Evolutionary conservation across 2,888 invertebrate genomes (phyloP).

Genomic region (Andricus curvator): DNA sequence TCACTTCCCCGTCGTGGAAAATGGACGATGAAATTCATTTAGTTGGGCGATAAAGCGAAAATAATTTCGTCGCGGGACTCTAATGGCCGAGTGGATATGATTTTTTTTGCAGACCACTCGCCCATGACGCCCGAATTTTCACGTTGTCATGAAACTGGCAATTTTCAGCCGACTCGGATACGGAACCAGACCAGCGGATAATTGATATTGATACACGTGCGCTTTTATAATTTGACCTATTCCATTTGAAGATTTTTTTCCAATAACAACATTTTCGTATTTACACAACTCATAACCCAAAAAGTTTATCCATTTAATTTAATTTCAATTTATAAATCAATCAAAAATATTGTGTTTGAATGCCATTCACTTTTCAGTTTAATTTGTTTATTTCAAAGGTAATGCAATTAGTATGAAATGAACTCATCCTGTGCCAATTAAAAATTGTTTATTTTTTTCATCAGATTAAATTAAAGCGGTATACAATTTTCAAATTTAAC

Average conservation of each 20-base stretch:
- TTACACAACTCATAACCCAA: background rate
- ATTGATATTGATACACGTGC: slow-evolving; percentile 36
- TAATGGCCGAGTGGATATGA: slow-evolving; percentile 50
- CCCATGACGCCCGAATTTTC: slow-evolving; percentile 37
- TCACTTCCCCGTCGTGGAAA: slow-evolving; percentile 21
- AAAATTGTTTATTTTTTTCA: background rate
- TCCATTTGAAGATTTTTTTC: background rate
- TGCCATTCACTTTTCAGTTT: too few species aligned
- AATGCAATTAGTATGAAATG: too few species aligned
- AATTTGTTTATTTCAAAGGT: too few species aligned
- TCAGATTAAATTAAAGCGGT: too few species aligned
- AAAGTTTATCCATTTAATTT: background rate
- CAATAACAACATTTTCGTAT: background rate
- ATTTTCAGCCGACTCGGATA: slow-evolving; percentile 25
- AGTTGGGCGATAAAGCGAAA: slow-evolving; percentile 57
- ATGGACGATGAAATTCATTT: slow-evolving; percentile 57
- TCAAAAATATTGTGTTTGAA: too few species aligned
- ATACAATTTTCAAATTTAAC: too few species aligned
- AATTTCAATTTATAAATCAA: too few species aligned
- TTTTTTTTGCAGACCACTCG: slow-evolving; percentile 25
- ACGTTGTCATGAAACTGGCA: slow-evolving; percentile 35
- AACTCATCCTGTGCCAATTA: background rate
- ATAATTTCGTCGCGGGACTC: slow-evolving; percentile 53
- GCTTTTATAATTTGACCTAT: slow-evolving; percentile 13
- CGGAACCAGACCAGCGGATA: slow-evolving; percentile 27